Evolutionary conservation across 2,797 vertebrate genomes (phyloP).

Genomic region (Agapornis canus): DNA sequence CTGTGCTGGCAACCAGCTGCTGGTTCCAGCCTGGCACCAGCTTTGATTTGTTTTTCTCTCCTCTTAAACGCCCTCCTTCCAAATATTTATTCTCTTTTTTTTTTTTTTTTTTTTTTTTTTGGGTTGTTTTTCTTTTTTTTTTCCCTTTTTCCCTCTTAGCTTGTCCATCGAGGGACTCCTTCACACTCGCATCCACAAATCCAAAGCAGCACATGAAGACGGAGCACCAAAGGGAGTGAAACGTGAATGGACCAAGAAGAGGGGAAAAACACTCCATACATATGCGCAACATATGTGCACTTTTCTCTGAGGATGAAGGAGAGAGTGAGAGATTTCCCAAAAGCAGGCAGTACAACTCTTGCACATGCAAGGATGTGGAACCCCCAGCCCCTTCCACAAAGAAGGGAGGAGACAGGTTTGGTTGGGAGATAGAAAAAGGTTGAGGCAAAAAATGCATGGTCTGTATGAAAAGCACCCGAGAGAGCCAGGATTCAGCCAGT

Average conservation of each 20-base stretch:
- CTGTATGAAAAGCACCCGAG: neutral
- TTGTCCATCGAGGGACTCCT: neutral
- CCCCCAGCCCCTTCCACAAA: neutral
- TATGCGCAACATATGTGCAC: neutral
- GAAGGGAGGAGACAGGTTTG: neutral
- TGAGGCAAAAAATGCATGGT: neutral
- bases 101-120: neutral
- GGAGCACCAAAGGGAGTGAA: neutral
- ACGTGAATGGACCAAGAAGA: neutral
- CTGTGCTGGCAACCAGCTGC: neutral
- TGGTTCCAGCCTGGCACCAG: neutral
- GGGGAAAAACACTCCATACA: rapidly evolving
- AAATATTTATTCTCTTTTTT: neutral
- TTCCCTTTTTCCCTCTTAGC: neutral
- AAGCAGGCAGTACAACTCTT: neutral
- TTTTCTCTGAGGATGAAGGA: neutral
- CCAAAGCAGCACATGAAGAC: rapidly evolving
- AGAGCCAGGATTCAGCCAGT: neutral
- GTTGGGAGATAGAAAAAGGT: neutral
- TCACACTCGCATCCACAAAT: neutral
- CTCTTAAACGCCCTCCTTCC: neutral
- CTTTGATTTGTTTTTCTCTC: conserved; percentile 4
- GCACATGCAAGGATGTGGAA: neutral
- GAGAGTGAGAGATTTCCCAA: neutral
- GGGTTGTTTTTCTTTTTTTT: neutral